These are phyloP conservation scores for Dallia pectoralis DNA, from an alignment of 2,797 vertebrate genomes.

Conservation along the genomic window DNA sequence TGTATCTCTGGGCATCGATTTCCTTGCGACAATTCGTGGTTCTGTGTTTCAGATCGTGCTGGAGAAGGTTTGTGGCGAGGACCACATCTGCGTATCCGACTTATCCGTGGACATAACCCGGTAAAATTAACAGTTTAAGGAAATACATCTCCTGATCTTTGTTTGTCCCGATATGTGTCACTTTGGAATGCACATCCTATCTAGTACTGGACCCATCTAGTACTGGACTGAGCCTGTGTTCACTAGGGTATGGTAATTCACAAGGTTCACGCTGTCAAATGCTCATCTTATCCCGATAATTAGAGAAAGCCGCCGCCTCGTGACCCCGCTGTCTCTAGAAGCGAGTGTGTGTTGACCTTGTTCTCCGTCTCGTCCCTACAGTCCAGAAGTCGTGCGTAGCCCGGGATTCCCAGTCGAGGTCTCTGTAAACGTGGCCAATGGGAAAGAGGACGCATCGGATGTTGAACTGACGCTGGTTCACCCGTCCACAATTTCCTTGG, in stretches of 20 bases:
- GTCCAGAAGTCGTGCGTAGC: conserved; percentile 28
- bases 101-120: conserved; percentile 60
- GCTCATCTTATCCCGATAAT: too few relatives aligned
- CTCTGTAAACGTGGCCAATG: conserved; percentile 36
- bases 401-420: conserved; percentile 26
- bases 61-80: conserved; percentile 66
- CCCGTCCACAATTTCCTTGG: conserved; percentile 37
- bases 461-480: conserved; percentile 29
- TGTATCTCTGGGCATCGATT: too few relatives aligned
- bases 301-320: too few relatives aligned
- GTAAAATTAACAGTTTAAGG: conserved; percentile 34
- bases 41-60: conserved; percentile 51
- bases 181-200: too few relatives aligned
- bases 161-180: too few relatives aligned
- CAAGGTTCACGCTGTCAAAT: too few relatives aligned
- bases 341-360: not conserved
- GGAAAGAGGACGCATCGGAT: conserved; percentile 42
- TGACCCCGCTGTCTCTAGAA: too few relatives aligned
- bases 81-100: conserved; percentile 61
- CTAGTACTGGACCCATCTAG: not conserved
- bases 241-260: too few relatives aligned
- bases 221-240: too few relatives aligned
- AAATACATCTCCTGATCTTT: too few relatives aligned
- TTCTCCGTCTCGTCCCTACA: not conserved
- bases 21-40: not conserved